phyloP scores from a whole-genome alignment of 2,888 invertebrate species.

The Psylliodes chrysocephalus region DNA sequence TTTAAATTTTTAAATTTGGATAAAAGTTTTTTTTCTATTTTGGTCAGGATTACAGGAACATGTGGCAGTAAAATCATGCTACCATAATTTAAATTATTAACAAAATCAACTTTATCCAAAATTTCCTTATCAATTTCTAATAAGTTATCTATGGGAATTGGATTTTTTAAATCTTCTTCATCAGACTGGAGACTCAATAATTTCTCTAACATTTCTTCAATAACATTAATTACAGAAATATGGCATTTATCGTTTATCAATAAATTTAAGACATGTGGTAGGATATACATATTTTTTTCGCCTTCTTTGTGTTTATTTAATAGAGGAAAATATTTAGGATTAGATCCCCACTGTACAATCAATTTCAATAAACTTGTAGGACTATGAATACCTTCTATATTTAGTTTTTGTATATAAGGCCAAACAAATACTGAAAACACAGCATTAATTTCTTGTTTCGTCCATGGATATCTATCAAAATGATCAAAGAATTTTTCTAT shows the following conservation, averaged over 20 bases:
- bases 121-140: slow-evolving; percentile 57
- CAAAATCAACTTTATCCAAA: slow-evolving; percentile 55
- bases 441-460: slow-evolving; percentile 74
- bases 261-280: slow-evolving; percentile 77
- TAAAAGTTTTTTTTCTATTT: slow-evolving; percentile 74
- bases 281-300: slow-evolving; percentile 66
- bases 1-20: slow-evolving; percentile 71
- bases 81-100: slow-evolving; percentile 73
- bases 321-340: slow-evolving; percentile 80
- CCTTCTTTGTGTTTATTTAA: slow-evolving; percentile 71
- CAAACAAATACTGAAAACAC: slow-evolving; percentile 83
- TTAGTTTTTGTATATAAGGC: slow-evolving; percentile 80
- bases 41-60: slow-evolving; percentile 75
- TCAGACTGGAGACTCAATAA: slow-evolving; percentile 74
- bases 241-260: slow-evolving; percentile 77
- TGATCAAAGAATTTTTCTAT: slow-evolving; percentile 81
- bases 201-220: slow-evolving; percentile 80
- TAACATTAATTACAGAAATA: slow-evolving; percentile 72
- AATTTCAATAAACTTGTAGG: slow-evolving; percentile 85
- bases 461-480: slow-evolving; percentile 82
- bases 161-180: slow-evolving; percentile 65
- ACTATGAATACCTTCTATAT: slow-evolving; percentile 82
- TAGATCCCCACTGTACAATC: slow-evolving; percentile 82
- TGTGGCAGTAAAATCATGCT: slow-evolving; percentile 80
- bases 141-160: slow-evolving; percentile 62